These are phyloP conservation scores for Gallinago solitaria DNA, from an alignment of 2,797 vertebrate species.

Conservation along the genomic window DNA sequence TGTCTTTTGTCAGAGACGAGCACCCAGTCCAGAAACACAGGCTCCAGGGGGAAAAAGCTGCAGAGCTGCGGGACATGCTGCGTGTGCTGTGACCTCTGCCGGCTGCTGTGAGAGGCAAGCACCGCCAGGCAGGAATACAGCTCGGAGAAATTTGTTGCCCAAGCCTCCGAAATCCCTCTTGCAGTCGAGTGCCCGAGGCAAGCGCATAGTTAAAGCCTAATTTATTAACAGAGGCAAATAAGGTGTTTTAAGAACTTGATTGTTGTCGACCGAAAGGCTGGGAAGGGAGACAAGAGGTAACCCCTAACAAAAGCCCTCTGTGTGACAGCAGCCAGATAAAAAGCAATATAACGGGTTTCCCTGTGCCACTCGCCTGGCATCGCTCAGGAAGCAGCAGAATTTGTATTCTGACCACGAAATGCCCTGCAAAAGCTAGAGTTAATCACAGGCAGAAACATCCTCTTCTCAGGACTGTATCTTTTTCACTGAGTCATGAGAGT, in stretches of 20 bases:
- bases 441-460: neutral
- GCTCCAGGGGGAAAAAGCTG: accelerated
- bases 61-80: neutral
- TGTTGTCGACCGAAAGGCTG: neutral
- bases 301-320: neutral
- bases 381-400: neutral
- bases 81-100: accelerated
- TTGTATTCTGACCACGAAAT: neutral
- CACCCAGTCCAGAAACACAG: neutral
- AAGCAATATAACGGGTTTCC: neutral
- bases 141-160: neutral
- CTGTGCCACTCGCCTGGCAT: neutral
- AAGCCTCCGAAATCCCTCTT: neutral
- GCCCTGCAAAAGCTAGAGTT: neutral
- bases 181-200: neutral
- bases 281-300: neutral
- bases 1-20: neutral
- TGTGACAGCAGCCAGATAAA: neutral
- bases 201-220: slow-evolving; percentile 12
- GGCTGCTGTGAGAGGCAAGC: neutral
- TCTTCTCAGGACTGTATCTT: neutral
- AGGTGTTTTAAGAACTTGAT: neutral
- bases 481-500: neutral
- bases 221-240: slow-evolving; percentile 61
- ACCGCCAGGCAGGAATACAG: neutral